Base-by-base conservation (phyloP, 2,888 invertebrate species). In the Odontocerum albicorne region DNA sequence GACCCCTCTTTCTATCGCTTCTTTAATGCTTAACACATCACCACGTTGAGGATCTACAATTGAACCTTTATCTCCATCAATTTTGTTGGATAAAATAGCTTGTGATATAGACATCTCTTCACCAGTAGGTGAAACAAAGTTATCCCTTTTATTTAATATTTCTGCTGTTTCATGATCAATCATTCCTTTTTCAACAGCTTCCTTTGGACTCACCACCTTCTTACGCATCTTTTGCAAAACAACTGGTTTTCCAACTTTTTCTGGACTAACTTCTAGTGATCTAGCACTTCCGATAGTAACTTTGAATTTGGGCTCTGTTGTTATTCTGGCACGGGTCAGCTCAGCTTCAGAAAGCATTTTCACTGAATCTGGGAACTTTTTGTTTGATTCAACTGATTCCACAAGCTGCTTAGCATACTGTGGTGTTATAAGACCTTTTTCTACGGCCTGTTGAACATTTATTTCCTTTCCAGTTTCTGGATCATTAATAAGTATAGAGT, bases 41-140 rank as follows among this genome's bases (percentile, higher is more conserved):
- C 93, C 90, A 57, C 88, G 83, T 66, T 89, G 85, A 2, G 90
- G 90, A 75, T 98, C 96, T 3, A 86, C 74, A 57, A 96, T 88
- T 62, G 84, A 82, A 17, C 96, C 96, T 40, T 79, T 79, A 44
- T 82, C 80, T 40, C 88, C 87, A 68, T 90, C 83, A 43, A 95
- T 74, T 60, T 86, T 76, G 2, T 87, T 86, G 3, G 73, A 70
- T 58, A 83, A 81, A 15, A 95, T 75, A 2, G 92, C 92, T 68
- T 91, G 88, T 49, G 82, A 79, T n/a, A 96, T 78, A 15, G 85
- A 85, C 21, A 90, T 71, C 2, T 79, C 74, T 44, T 83, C 82
- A 7, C 85, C 85, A 49, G 79, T 78, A 20, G 75, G 71, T 61
- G 80, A 76, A 51, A 77, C 77, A 62, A 82, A 84, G 19, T 77